These are phyloP conservation scores for Phortica magna DNA, from an alignment of 2,888 invertebrate species.

Conservation along the genomic window DNA sequence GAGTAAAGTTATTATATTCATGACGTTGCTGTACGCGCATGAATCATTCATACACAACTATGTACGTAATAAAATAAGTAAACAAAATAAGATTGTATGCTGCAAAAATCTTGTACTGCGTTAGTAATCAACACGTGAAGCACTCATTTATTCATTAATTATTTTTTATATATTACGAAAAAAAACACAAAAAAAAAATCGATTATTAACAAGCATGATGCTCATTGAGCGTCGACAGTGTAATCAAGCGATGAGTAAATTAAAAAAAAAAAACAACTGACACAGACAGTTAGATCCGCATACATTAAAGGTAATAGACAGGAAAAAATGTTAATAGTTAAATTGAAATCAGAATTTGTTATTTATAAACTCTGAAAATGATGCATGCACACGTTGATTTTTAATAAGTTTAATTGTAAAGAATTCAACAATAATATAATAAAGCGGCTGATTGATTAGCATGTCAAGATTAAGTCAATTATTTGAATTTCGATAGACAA, in stretches of 20 bases:
- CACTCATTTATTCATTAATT: slow-evolving; percentile 29
- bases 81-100: neutral
- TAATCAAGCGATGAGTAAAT: neutral
- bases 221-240: neutral
- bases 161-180: neutral
- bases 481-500: too few relatives aligned
- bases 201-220: neutral
- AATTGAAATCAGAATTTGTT: neutral
- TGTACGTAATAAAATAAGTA: too few relatives aligned
- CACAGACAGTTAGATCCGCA: slow-evolving; percentile 28
- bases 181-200: slow-evolving; percentile 17
- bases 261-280: neutral
- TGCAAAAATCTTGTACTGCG: neutral
- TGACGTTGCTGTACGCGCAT: neutral
- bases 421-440: neutral
- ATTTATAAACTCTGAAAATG: slow-evolving; percentile 15
- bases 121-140: slow-evolving; percentile 18
- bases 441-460: too few relatives aligned
- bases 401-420: slow-evolving; percentile 11
- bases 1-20: neutral
- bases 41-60: slow-evolving; percentile 22
- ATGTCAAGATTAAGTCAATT: too few relatives aligned
- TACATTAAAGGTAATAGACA: slow-evolving; percentile 4
- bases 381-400: slow-evolving; percentile 14
- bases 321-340: neutral